Conservation (phyloP, 2,113 vertebrate species). For the Corythoichthys haematopterus region DNA sequence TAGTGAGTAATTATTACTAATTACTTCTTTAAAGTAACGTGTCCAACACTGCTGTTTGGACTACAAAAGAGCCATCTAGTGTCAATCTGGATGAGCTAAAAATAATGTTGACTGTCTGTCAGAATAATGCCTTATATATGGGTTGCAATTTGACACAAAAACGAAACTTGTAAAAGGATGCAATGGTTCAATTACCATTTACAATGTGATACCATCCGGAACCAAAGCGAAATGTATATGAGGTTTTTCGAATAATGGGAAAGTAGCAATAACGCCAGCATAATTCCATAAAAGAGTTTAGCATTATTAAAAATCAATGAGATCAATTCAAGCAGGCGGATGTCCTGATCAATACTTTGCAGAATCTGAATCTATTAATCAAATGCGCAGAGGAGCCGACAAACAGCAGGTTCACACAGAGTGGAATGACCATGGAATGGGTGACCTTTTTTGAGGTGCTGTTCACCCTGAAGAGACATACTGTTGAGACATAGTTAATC, state of each 20-base stretch:
- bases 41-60: too few relatives aligned
- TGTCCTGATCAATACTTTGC: conserved; percentile 45
- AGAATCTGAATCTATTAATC: conserved; percentile 47
- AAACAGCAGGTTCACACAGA: conserved; percentile 12
- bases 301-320: conserved; percentile 30
- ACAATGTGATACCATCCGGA: too few relatives aligned
- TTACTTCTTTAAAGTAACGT: too few relatives aligned
- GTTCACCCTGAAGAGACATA: conserved; percentile 20
- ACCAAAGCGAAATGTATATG: neutral
- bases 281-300: conserved; percentile 17
- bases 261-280: conserved; percentile 3
- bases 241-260: conserved; percentile 10
- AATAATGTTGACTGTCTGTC: too few relatives aligned
- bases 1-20: too few relatives aligned
- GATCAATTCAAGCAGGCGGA: conserved; percentile 12
- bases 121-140: too few relatives aligned
- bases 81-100: too few relatives aligned
- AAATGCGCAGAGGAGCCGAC: conserved; percentile 19
- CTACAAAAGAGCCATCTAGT: too few relatives aligned
- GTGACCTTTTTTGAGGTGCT: neutral
- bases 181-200: too few relatives aligned
- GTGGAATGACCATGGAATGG: conserved; percentile 1
- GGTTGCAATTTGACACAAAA: too few relatives aligned
- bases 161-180: too few relatives aligned
- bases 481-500: conserved; percentile 58